Evolutionary conservation across 2,113 vertebrate species (phyloP), one percentile per base, ranked within the genome.

Genomic region (Ia io): DNA sequence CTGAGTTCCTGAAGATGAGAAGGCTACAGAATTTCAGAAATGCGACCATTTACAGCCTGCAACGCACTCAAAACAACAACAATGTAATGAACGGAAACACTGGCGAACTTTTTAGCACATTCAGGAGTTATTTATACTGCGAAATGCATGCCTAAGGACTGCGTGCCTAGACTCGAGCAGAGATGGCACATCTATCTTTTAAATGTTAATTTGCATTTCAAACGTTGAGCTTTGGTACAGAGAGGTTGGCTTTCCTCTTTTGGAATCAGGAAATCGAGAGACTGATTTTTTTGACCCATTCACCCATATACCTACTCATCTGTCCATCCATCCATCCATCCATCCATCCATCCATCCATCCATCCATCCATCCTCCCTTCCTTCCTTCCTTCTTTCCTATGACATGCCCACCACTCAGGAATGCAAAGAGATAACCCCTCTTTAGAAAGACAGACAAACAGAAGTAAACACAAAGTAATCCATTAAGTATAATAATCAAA

Each of bases 81-180:
- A 94, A 96, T 87, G 95, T 76, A 94, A 95, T 91, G 94, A 95
- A 94, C 80, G 95, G 92, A 88, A 96, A 97, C 88, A 95, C 51
- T 51, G 42, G 25, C 74, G 91, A 93, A 86, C 91, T 92, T 90
- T 95, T 67, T 76, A 97, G 90, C 93, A 91, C 69, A 30, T 93
- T 42, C 71, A 0, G 12, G 16, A 67, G 88, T 94, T 94, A 95
- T 96, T 96, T 88, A 96, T 59, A 84, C 56, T 93, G 86, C 49
- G 77, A 95, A 91, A 95, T 3, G 49, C 73, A 51, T 8, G 82
- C 40, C 84, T 73, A 4, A 65, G 61, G 80, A 76, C 56, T 25
- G 47, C 73, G 59, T 88, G 85, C 91, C 88, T 0, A 51, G 49
- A 51, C 69, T 83, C 88, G 74, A 59, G 73, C 6, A 91, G 61